Conservation (phyloP, 23 tunicate genomes). For the Aplidium turbinatum region DNA sequence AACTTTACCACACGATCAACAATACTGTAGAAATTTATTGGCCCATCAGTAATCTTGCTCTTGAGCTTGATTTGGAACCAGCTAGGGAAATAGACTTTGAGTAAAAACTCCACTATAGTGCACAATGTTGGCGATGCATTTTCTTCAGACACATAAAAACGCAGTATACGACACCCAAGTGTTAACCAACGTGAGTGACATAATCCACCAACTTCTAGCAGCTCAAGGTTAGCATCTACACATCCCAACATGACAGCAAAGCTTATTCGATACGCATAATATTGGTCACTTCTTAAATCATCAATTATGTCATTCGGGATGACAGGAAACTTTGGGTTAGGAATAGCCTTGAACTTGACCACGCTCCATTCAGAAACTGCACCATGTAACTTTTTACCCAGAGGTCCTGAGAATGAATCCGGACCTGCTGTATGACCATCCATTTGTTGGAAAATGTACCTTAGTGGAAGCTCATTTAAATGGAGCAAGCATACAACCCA, state of each 20-base stretch:
- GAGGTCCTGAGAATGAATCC: constrained; percentile 13
- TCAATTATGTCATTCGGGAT: constrained; percentile 9
- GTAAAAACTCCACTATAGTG: not conserved
- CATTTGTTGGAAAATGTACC: constrained; percentile 7
- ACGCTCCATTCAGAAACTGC: constrained; percentile 29
- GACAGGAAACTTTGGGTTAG: constrained; percentile 23
- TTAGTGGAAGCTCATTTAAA: constrained; percentile 15
- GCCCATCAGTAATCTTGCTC: constrained; percentile 2
- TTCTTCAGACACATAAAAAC: constrained; percentile 6
- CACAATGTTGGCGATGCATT: not conserved
- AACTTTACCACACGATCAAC: too few relatives aligned
- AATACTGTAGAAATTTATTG: constrained; percentile 15
- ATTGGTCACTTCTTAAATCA: constrained; percentile 16
- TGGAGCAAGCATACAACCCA: constrained; percentile 40
- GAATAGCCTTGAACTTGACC: not conserved
- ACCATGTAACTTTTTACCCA: constrained; percentile 24
- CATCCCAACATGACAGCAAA: constrained; percentile 17
- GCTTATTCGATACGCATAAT: constrained; percentile 25
- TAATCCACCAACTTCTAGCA: constrained; percentile 22
- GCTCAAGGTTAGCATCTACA: constrained; percentile 8
- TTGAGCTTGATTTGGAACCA: constrained; percentile 23
- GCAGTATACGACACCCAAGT: constrained; percentile 16
- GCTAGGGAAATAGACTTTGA: constrained; percentile 22
- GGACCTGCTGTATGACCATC: constrained; percentile 24
- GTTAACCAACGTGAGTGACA: constrained; percentile 35